Evolutionary conservation across 2,888 invertebrate species (phyloP).

Genomic region (Lepidochrysops patricia): DNA sequence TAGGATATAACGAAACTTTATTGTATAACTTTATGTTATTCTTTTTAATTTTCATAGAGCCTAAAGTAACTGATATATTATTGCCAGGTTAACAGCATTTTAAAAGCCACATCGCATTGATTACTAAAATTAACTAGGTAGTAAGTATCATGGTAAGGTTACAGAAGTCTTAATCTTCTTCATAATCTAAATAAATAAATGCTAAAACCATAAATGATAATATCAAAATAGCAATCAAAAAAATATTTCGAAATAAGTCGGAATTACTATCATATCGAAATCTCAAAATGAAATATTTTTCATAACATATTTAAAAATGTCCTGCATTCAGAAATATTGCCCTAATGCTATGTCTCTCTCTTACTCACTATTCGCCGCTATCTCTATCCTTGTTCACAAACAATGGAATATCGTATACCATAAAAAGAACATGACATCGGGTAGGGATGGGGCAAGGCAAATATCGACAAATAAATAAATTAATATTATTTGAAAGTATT

Average conservation of each 20-base stretch:
- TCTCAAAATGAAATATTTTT: conserved; percentile 10
- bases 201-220: too few species aligned
- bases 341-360: conserved; percentile 33
- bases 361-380: conserved; percentile 30
- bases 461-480: conserved; percentile 40
- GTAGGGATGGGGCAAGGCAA: conserved; percentile 35
- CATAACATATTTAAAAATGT: conserved; percentile 11
- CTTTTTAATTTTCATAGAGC: too few species aligned
- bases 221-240: background rate
- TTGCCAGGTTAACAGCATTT: too few species aligned
- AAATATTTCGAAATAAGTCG: background rate
- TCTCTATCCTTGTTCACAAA: conserved; percentile 60
- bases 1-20: too few species aligned
- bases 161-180: too few species aligned
- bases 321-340: conserved; percentile 20
- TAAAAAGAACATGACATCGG: conserved; percentile 51
- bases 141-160: too few species aligned
- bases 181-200: too few species aligned
- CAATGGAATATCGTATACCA: conserved; percentile 65
- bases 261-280: conserved; percentile 4
- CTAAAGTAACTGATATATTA: too few species aligned
- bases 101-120: background rate
- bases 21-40: too few species aligned
- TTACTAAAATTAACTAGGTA: too few species aligned
- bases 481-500: conserved; percentile 21